A percentile compares a stretch with the other conserved stretches of the same genome.
phyloP scores from a whole-genome alignment of 1,140 invertebrate genomes.

The Patella vulgata region DNA sequence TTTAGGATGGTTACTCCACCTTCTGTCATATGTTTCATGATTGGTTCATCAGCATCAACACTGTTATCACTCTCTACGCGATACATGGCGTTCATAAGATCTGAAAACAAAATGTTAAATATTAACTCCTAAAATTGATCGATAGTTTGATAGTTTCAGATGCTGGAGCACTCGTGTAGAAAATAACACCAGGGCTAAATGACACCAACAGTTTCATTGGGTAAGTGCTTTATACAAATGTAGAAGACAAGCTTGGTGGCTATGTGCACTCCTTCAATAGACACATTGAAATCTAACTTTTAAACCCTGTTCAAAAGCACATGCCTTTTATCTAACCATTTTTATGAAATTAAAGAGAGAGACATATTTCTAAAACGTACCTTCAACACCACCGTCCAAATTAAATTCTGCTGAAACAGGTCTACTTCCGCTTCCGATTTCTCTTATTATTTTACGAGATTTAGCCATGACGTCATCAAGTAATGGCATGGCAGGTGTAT shows the following conservation, averaged over 20 bases:
- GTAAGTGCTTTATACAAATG: no score
- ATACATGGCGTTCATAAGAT: constrained; percentile 63
- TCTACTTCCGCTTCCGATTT: constrained; percentile 70
- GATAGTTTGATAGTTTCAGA: neutral
- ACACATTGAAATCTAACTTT: no score
- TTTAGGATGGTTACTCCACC: constrained; percentile 65
- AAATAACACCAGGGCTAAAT: constrained; percentile 1
- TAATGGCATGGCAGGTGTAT: constrained; percentile 74
- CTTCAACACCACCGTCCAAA: constrained; percentile 52
- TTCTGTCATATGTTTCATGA: constrained; percentile 65
- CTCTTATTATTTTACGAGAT: constrained; percentile 73
- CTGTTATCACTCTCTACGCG: constrained; percentile 65
- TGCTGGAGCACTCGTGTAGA: no score
- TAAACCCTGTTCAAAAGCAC: no score
- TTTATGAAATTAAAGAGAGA: no score
- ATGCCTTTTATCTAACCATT: no score
- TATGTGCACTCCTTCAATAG: no score
- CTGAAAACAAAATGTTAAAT: constrained; percentile 35
- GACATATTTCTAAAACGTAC: constrained; percentile 36
- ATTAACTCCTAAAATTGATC: neutral
- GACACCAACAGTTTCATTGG: neutral
- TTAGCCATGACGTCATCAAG: constrained; percentile 74
- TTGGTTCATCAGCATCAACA: constrained; percentile 64
- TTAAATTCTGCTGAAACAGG: constrained; percentile 67
- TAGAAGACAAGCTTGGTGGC: no score